Evolutionary conservation across 2,113 vertebrate genomes (phyloP).

Genomic region (Redunca redunca): DNA sequence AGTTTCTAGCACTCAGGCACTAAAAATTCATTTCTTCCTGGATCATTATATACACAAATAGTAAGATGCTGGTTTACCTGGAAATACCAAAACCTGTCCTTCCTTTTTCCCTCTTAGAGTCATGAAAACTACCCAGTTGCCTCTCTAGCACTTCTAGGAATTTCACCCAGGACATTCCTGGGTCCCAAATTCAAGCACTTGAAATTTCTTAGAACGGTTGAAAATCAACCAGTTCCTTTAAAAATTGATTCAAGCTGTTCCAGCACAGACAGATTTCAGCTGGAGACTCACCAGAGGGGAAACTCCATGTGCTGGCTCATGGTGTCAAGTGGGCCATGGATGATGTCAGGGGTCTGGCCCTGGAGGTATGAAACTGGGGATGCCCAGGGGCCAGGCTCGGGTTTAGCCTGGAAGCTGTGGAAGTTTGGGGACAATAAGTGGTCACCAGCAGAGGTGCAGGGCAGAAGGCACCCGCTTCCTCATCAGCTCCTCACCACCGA

Average conservation of each 20-base stretch:
- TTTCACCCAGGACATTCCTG: neutral
- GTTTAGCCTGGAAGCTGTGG: neutral
- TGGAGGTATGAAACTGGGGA: neutral
- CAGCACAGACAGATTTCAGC: neutral
- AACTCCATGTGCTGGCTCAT: neutral
- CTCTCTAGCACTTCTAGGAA: neutral
- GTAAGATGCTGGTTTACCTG: neutral
- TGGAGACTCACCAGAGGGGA: neutral
- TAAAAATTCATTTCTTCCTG: neutral
- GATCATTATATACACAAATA: neutral
- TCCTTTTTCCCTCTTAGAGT: neutral
- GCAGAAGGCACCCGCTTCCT: neutral
- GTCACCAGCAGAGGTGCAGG: neutral
- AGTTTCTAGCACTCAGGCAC: neutral
- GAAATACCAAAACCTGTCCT: neutral
- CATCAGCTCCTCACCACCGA: neutral
- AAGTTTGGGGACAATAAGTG: neutral
- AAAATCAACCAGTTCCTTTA: neutral
- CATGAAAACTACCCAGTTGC: neutral
- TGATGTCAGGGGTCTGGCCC: neutral
- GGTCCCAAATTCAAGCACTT: neutral
- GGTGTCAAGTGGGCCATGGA: neutral
- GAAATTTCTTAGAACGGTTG: neutral
- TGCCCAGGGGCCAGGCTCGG: rapidly evolving
- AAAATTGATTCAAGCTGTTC: neutral